Evolutionary conservation across 1,140 invertebrate genomes (phyloP), one percentile per base, ranked within the genome.

Genomic region (Trissolcus basalis): DNA sequence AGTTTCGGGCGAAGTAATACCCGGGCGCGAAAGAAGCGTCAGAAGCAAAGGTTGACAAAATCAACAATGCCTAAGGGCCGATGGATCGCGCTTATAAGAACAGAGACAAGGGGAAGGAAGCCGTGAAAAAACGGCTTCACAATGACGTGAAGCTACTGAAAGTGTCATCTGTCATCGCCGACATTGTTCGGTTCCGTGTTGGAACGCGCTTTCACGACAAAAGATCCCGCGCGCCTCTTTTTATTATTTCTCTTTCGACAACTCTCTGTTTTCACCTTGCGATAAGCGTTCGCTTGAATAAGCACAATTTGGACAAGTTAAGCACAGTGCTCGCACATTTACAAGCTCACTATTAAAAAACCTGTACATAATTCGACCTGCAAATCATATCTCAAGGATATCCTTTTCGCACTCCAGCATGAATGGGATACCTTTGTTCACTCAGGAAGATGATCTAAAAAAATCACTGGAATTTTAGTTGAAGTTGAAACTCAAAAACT

Each of bases 41-140:
- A 41, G 53, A 71, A 50, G 43, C 67, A 61, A 70, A 69, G 64
- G 69, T 58, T 53, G 72, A 58, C 77, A 80, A 84, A 80, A 78
- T 81, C 81, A 81, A 85, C 81, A 83, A 85, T 83, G 80, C 81
- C 82, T 71, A 64, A 47, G 78, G 81, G 81, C 81, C 64, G 75
- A 80, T 67, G 68, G 73, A 77, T 73, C 67, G 67, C 70, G 56
- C 61, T 48, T 77, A 27, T 27, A 68, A 75, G 51, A 68, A 79
- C 78, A 53, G 60, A 58, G 56, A 53, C 47, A 67, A 44, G 50
- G 14, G 54, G 61, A 61, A 74, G 36, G 51, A 67, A 58, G 49
- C 11, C 39, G 50, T 45, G 47, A 75, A 80, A 65, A 67, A 70
- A 70, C 49, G 53, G 43, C 7, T 41, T 4, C 60, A 72, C 63